Evolutionary conservation across 2,888 invertebrate genomes (phyloP), one percentile per base, ranked within the genome.

Genomic region (Ryuthela nishihirai): DNA sequence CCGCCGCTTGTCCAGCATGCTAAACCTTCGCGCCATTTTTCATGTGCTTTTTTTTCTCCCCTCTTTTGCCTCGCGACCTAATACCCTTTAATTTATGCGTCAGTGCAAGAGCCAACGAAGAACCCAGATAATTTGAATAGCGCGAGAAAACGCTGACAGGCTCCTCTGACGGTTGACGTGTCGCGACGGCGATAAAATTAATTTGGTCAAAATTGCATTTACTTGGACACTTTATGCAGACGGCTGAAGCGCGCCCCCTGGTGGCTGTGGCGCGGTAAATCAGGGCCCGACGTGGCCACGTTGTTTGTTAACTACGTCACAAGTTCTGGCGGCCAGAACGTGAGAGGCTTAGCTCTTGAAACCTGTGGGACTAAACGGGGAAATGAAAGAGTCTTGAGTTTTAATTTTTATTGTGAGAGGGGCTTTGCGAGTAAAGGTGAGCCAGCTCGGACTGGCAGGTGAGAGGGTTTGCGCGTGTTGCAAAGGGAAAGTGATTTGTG

Each of bases 381-480:
- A 52, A 58, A 58, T 58, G 56, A 58, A 58, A 58, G 56, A 58
- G 50, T 58, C 56, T 58, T 58, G 56, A 58, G 50, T 58, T 58
- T 58, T 58, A 58, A 58, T 58, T 58, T 58, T 58, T 58, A 58
- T 58, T 58, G 56, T 50, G n/a, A n/a, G n/a, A n/a, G n/a, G n/a
- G n/a, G n/a, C n/a, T n/a, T n/a, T n/a, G n/a, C n/a, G n/a, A n/a
- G n/a, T n/a, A n/a, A n/a, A n/a, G n/a, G n/a, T n/a, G n/a, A n/a
- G 56, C 36, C 21, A 23, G 36, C 46, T 46, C 46, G 45, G 26
- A 50, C 41, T 36, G 35, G 36, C 29, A 42, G 56, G 50, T 49
- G 50, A 49, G 42, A 24, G 32, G 52, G 29, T 58, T 50, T n/a
- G n/a, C n/a, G n/a, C n/a, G n/a, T n/a, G n/a, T n/a, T n/a, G n/a